Evolutionary conservation across 2,113 vertebrate genomes (phyloP).

Genomic region (Enhydra lutris): DNA sequence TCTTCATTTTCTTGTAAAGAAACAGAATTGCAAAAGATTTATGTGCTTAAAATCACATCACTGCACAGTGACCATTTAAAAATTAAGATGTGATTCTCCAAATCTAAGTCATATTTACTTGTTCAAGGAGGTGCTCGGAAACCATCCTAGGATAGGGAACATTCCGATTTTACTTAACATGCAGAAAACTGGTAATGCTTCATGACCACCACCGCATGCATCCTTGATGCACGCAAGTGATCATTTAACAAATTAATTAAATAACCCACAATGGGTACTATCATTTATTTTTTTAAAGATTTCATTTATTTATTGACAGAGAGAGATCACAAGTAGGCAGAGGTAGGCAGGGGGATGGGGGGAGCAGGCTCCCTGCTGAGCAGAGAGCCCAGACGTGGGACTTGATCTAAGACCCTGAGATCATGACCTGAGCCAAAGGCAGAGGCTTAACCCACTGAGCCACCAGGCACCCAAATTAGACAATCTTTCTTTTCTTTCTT

Average conservation of each 20-base stretch:
- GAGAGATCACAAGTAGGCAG: too few species aligned
- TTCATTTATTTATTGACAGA: too few species aligned
- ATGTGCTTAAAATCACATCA: neutral
- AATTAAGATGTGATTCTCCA: neutral
- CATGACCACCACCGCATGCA: neutral
- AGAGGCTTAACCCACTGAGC: too few species aligned
- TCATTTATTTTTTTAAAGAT: too few species aligned
- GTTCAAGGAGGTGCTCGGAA: neutral
- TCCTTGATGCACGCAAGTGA: neutral
- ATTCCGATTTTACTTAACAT: neutral
- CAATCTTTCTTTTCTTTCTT: neutral
- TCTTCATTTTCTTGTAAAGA: conserved; percentile 6
- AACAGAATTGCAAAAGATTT: neutral
- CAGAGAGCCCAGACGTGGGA: too few species aligned
- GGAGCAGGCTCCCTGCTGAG: too few species aligned
- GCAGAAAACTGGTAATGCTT: neutral
- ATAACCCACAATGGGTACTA: neutral
- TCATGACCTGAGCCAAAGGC: too few species aligned
- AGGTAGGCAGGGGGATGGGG: too few species aligned
- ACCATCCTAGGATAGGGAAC: neutral
- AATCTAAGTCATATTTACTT: neutral
- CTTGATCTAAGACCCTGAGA: too few species aligned
- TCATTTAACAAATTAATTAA: conserved; percentile 10
- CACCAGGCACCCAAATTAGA: neutral
- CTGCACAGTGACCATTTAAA: neutral